These are phyloP conservation scores for Montipora capricornis DNA, from an alignment of 64 coral and sea anemone species.

Conservation along the genomic window DNA sequence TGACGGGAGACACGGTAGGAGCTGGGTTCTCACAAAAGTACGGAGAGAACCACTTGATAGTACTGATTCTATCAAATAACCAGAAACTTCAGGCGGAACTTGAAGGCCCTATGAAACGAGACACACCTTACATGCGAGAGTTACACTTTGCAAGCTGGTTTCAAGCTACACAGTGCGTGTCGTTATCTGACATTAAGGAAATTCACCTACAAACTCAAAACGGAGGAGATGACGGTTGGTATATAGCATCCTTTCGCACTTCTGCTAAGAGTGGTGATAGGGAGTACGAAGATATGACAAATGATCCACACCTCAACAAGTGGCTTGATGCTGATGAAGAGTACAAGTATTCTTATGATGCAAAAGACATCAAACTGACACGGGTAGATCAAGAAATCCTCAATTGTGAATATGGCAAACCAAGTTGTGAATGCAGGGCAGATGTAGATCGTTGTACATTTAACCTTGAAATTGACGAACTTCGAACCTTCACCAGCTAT, in stretches of 20 bases:
- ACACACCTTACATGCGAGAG: background rate
- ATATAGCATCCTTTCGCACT: constrained; percentile 52
- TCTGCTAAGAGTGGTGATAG: constrained; percentile 31
- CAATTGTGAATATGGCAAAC: constrained; percentile 6
- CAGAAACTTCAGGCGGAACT: constrained; percentile 20
- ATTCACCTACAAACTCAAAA: constrained; percentile 8
- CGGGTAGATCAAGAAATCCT: constrained; percentile 10
- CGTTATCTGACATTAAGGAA: background rate
- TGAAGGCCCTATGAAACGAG: background rate
- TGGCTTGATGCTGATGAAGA: constrained; percentile 43
- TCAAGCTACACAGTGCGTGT: constrained; percentile 10
- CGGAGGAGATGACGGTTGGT: constrained; percentile 14
- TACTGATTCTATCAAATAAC: background rate
- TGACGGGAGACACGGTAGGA: background rate
- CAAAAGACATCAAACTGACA: constrained; percentile 18
- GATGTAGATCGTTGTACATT: background rate
- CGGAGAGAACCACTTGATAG: background rate
- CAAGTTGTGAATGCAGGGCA: background rate
- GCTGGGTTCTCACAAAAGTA: background rate
- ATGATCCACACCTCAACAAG: constrained; percentile 56
- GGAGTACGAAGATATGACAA: constrained; percentile 34
- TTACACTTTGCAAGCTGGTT: constrained; percentile 16
- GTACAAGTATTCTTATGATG: constrained; percentile 56
- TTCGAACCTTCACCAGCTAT: constrained; percentile 48
- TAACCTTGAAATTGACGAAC: constrained; percentile 31